Evolutionary conservation across 2,888 invertebrate species (phyloP).

Genomic region (Hololepta plana): DNA sequence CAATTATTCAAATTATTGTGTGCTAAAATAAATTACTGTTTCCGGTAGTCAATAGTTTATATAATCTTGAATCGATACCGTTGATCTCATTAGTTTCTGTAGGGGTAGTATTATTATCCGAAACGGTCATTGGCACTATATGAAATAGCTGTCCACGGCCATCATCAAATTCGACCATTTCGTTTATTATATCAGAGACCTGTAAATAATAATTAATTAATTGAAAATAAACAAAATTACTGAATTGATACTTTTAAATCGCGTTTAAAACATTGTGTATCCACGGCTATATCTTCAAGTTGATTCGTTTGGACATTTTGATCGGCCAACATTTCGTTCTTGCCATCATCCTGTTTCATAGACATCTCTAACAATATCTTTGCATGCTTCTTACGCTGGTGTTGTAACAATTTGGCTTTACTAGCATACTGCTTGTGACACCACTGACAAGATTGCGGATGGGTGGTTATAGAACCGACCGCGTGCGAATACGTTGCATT

Average conservation of each 20-base stretch:
- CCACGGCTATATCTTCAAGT: slow-evolving; percentile 4
- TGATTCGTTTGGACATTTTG: slow-evolving; percentile 5
- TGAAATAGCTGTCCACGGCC: slow-evolving; percentile 4
- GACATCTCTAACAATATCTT: slow-evolving; percentile 19
- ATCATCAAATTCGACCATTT: no score
- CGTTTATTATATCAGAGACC: no score
- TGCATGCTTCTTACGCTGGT: slow-evolving; percentile 45
- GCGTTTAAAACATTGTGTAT: no score
- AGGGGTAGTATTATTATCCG: slow-evolving; percentile 4
- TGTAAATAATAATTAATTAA: slow-evolving; percentile 6
- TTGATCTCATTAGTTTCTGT: slow-evolving; percentile 1
- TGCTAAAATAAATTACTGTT: slow-evolving; percentile 16
- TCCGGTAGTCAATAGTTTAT: slow-evolving; percentile 21
- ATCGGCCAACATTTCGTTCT: slow-evolving; percentile 3
- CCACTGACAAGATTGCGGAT: slow-evolving; percentile 54
- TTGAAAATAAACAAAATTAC: no score
- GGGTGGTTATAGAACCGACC: slow-evolving; percentile 52
- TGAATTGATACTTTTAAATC: no score
- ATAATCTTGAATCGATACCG: slow-evolving; percentile 18
- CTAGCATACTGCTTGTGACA: slow-evolving; percentile 82
- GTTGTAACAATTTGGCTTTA: slow-evolving; percentile 51
- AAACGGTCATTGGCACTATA: slow-evolving; percentile 6
- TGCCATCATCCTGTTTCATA: neutral
- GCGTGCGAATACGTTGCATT: slow-evolving; percentile 48
- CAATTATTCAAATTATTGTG: slow-evolving; percentile 2